Conservation (phyloP, 2,113 vertebrate species). For the Charina bottae region DNA sequence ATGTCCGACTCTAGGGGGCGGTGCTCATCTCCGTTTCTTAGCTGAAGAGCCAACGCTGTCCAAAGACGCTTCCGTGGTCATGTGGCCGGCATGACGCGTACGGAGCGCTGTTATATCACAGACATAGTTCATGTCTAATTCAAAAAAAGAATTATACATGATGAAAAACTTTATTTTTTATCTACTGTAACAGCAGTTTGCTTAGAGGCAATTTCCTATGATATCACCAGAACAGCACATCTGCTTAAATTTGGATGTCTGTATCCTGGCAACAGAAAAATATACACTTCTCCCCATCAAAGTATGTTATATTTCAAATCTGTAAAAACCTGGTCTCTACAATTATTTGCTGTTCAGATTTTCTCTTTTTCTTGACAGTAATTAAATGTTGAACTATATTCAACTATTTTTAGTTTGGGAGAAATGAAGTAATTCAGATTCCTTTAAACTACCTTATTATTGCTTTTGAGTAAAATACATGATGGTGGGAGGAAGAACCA, state of each 20-base stretch:
- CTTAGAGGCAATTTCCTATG: not conserved
- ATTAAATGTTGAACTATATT: constrained; percentile 4
- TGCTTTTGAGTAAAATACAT: not conserved
- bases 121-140: constrained; percentile 2
- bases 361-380: constrained; percentile 3
- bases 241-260: constrained; percentile 21
- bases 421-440: constrained; percentile 23
- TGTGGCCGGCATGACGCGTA: too few relatives aligned
- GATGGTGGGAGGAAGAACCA: not conserved
- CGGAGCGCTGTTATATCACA: too few relatives aligned
- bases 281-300: not conserved
- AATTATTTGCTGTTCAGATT: constrained; percentile 6
- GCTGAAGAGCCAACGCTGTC: too few relatives aligned
- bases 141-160: not conserved
- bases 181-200: not conserved
- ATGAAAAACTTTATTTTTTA: not conserved
- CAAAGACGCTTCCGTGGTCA: too few relatives aligned
- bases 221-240: constrained; percentile 11
- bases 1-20: too few relatives aligned
- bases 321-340: not conserved
- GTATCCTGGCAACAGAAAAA: constrained; percentile 34
- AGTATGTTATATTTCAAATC: not conserved
- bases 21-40: too few relatives aligned
- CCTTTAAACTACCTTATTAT: not conserved
- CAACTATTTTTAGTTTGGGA: not conserved